Evolutionary conservation across 2,888 invertebrate species (phyloP).

Genomic region (Crocallis elinguaria): DNA sequence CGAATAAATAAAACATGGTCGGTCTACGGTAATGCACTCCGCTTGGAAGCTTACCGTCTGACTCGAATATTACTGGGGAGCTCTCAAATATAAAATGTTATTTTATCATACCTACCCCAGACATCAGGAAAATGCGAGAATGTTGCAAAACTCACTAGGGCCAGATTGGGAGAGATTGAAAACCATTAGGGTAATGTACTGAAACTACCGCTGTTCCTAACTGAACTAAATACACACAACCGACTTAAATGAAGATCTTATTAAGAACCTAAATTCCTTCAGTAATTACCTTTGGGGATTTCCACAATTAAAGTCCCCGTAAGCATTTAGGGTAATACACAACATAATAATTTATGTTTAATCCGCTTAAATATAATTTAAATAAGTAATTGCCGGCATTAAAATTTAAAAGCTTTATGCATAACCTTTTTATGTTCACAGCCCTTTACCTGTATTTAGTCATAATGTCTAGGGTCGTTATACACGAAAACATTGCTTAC

Average conservation of each 20-base stretch:
- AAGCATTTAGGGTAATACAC: conserved; percentile 36
- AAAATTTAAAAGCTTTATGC: conserved; percentile 56
- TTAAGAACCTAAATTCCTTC: conserved; percentile 3
- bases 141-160: conserved; percentile 7
- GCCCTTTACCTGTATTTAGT: conserved; percentile 52
- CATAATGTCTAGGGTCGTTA: conserved; percentile 50
- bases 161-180: conserved; percentile 30
- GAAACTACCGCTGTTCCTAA: conserved; percentile 5
- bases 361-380: conserved; percentile 49
- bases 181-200: conserved; percentile 25
- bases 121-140: conserved; percentile 30
- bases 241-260: not conserved
- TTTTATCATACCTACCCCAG: conserved; percentile 39
- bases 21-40: conserved; percentile 67
- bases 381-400: conserved; percentile 57
- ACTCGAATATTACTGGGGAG: conserved; percentile 43
- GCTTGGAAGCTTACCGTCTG: conserved; percentile 47
- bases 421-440: conserved; percentile 52
- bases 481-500: conserved; percentile 40
- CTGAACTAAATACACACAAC: conserved; percentile 1
- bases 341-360: conserved; percentile 41
- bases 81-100: conserved; percentile 45
- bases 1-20: conserved; percentile 71
- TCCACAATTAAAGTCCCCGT: conserved; percentile 34
- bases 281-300: conserved; percentile 9